Percentiles rank a stretch among this genome's conserved stretches.
These are phyloP conservation scores for Paragorgia papillata DNA, from an alignment of 92 coral and sea anemone species.

Conservation along the genomic window DNA sequence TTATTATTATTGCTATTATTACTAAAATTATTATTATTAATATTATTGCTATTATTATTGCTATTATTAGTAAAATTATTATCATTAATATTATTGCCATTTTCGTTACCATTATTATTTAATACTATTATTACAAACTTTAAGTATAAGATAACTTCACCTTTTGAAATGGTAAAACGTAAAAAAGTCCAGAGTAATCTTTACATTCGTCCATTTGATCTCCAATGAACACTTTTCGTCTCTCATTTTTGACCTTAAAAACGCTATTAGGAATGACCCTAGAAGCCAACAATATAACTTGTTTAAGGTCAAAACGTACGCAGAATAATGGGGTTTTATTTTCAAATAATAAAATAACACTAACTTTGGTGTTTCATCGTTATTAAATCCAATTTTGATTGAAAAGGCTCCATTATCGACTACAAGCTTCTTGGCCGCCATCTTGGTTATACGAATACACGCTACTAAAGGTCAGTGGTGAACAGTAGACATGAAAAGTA, in stretches of 20 bases:
- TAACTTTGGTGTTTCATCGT: conserved; percentile 74
- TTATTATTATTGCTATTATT: too few relatives aligned
- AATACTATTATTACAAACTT: not conserved
- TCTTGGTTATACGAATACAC: conserved; percentile 51
- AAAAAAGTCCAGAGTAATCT: conserved; percentile 90
- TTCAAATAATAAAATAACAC: not conserved
- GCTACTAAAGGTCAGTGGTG: not conserved
- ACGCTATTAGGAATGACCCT: conserved; percentile 84
- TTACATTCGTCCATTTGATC: conserved; percentile 96
- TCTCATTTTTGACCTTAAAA: conserved; percentile 93
- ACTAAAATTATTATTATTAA: too few relatives aligned
- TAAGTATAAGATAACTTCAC: not conserved
- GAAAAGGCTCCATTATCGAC: conserved; percentile 85
- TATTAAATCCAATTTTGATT: conserved; percentile 74
- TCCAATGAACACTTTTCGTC: conserved; percentile 87
- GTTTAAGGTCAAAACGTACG: not conserved
- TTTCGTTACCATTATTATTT: too few relatives aligned
- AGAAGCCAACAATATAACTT: not conserved
- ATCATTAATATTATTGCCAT: too few relatives aligned
- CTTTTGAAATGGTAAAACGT: conserved; percentile 88
- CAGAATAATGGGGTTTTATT: not conserved
- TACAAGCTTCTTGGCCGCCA: conserved; percentile 78
- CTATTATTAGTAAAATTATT: too few relatives aligned
- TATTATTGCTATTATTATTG: too few relatives aligned
- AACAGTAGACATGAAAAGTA: not conserved